Evolutionary conservation across 1,140 invertebrate species (phyloP), one percentile per base, ranked within the genome.

Genomic region (Sminthurides bifidus): DNA sequence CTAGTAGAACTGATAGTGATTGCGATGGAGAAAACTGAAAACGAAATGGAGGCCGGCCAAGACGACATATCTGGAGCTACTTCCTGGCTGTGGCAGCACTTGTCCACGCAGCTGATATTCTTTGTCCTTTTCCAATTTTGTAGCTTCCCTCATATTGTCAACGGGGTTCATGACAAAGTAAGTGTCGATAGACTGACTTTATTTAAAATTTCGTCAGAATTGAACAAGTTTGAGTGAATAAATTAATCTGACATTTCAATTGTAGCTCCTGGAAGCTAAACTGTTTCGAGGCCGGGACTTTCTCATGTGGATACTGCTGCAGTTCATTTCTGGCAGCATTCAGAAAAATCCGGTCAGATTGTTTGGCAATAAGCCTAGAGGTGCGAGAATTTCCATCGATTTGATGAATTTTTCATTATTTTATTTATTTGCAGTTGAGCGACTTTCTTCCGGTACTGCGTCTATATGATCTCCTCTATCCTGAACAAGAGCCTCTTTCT

Each of bases 241-340:
- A 35, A 35, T 35, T 35, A 35, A 10, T 35, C n/a, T 35, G n/a
- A 54, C 12, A 33, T 49, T 41, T 14, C 12, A 29, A 56, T 66
- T 26, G 30, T 55, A 85, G 81, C 71, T 93, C 8, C 79, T 83
- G 29, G 81, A 82, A 6, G 76, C 81, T 64, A 87, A 90, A 67
- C 77, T 91, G 65, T 79, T 83, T 45, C 90, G 89, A 72, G 91
- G 91, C 0, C 73, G 92, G 45, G 92, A 97, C 73, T 89, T 95
- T 66, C 71, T 97, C 0, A 96, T 96, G 92, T 97, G 92, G 92
- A 85, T 92, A 3, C 72, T 97, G n/a, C 70, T 97, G 6, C 92
- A 96, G 71, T 96, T 93, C 67, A 92, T 96, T 58, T 95, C 92
- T 2, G 91, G 92, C 43, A 92, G 88, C 67, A 96, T 96, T 67